phyloP scores from a whole-genome alignment of 2,797 vertebrate genomes.

The Peromyscus aztecus region DNA sequence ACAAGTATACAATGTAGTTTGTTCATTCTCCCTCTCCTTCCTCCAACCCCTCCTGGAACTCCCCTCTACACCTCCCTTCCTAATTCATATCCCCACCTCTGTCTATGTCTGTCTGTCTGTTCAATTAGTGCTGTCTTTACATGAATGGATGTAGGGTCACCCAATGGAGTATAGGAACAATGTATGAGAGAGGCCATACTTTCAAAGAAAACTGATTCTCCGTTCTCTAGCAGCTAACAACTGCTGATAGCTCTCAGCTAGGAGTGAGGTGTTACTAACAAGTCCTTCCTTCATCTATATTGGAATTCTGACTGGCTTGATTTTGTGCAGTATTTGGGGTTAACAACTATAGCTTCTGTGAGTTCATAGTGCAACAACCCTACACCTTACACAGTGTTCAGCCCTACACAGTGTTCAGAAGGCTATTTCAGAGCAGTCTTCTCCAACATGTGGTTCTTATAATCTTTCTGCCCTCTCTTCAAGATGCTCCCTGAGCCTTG shows the following conservation, averaged over 20 bases:
- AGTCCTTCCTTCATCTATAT: background rate
- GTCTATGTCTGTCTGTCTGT: background rate
- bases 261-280: background rate
- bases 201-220: background rate
- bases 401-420: background rate
- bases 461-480: background rate
- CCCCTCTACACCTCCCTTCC: too few relatives aligned
- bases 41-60: background rate
- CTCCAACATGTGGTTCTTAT: background rate
- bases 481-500: background rate
- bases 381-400: background rate
- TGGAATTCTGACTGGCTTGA: background rate
- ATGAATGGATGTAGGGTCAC: background rate
- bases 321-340: background rate
- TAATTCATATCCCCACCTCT: background rate
- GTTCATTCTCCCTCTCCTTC: background rate
- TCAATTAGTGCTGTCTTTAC: background rate
- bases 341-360: background rate
- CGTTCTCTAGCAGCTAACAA: background rate
- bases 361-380: background rate
- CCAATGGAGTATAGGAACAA: background rate
- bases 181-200: background rate
- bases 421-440: background rate
- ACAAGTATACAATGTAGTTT: background rate
- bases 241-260: background rate